Evolutionary conservation across 2,113 vertebrate genomes (phyloP).

Genomic region (Chunga burmeisteri): DNA sequence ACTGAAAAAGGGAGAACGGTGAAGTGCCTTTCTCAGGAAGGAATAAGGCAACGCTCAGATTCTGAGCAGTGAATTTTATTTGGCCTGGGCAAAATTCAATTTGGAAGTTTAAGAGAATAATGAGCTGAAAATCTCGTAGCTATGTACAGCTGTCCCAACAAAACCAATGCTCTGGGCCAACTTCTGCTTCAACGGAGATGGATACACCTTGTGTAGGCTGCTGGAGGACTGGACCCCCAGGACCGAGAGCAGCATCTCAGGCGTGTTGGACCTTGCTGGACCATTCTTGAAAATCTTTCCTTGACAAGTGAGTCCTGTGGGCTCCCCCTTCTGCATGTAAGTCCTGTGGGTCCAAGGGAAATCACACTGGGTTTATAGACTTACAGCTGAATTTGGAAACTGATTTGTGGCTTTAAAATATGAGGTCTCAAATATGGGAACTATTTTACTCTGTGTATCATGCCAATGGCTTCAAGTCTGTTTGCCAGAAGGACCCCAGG

Average conservation of each 20-base stretch:
- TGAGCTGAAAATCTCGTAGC: conserved; percentile 30
- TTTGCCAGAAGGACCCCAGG: background rate
- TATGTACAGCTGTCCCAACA: background rate
- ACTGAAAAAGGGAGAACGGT: background rate
- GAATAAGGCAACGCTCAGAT: background rate
- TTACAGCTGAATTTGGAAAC: background rate
- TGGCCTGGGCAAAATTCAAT: background rate
- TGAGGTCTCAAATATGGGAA: background rate
- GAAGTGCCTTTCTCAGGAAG: background rate
- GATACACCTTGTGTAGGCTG: background rate
- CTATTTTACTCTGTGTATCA: background rate
- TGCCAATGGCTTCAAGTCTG: background rate
- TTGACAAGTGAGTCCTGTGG: background rate
- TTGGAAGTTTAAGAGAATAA: conserved; percentile 29
- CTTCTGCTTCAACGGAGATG: background rate
- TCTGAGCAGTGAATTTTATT: background rate
- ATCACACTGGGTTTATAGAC: background rate
- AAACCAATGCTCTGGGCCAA: background rate
- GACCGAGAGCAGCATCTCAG: background rate
- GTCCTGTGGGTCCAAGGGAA: background rate
- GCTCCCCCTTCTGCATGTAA: background rate
- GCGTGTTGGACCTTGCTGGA: background rate
- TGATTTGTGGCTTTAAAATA: background rate
- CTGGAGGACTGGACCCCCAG: background rate
- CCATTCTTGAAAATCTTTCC: background rate